Base-by-base conservation (phyloP, 2,797 vertebrate genomes). In the Odontamblyopus lacepedii region DNA sequence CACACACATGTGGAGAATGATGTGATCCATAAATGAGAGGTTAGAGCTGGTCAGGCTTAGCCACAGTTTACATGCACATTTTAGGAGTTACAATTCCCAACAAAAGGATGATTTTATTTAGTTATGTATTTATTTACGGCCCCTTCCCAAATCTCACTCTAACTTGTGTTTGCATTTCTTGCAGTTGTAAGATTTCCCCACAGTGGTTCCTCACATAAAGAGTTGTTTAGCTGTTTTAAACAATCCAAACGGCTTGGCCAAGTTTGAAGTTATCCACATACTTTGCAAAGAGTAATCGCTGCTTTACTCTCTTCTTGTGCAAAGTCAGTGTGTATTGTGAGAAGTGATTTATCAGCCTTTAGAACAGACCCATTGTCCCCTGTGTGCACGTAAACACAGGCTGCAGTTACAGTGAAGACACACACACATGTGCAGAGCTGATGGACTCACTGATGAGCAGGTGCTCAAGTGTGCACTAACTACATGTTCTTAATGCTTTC, bases 401-500 rank as follows among this genome's bases (percentile, higher is more conserved):
- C 69, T 79, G 81, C 41, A 72, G 76, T 76, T 57, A 73, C 30
- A 57, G 62, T 61, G 59, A 82, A 56, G 41, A 78, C 61, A 74
- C 56, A 71, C 71, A 67, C 63, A 30, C 30, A 56, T 55, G 13
- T 48, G 13, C 3, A 48, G 44, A 48, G 70, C 64, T 57, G 68
- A 78, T 73, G 76, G 78, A 83, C 75, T 74, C 44, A 3, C 30
- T 38, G 61, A 75, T 70, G 73, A 89, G 65, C 50, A 78, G 69
- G 68, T 73, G 80, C 67, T 74, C 69, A 35, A 74, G 73, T 79
- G 74, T 64, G 77, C 82, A 81, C 57, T 63, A 78, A 67, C 66
- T 73, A 80, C 85, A 84, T 82, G 57, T 72, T 71, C 76, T 73
- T 62, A 87, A 87, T 84, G 77, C 56, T 51, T 5, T 68, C 67